Conservation (phyloP, 2,113 vertebrate genomes). For the Orientallactaga bullata region DNA sequence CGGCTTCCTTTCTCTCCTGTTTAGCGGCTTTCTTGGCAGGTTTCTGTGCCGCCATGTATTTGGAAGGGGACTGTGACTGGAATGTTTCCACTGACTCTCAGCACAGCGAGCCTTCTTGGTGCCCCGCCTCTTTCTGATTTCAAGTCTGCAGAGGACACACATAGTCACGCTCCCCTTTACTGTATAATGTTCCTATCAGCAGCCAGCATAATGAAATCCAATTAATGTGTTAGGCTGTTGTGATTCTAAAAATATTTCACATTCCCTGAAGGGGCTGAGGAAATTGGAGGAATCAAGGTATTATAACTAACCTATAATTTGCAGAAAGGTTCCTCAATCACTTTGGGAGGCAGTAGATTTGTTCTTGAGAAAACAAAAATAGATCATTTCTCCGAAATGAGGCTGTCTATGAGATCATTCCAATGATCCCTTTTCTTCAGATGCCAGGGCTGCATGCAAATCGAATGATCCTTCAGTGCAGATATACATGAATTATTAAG, state of each 20-base stretch:
- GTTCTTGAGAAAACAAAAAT: constrained; percentile 76
- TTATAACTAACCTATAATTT: constrained; percentile 59
- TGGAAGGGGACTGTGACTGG: background rate
- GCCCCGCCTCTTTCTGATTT: constrained; percentile 19
- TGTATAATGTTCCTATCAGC: constrained; percentile 75
- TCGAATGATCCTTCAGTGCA: constrained; percentile 43
- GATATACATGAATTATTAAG: constrained; percentile 78
- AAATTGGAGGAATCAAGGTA: constrained; percentile 60
- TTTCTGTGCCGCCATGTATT: background rate
- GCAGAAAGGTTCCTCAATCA: constrained; percentile 73
- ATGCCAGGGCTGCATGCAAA: background rate
- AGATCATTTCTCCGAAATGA: constrained; percentile 65
- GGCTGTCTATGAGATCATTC: constrained; percentile 30
- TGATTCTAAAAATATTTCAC: constrained; percentile 72
- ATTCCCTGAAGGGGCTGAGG: background rate
- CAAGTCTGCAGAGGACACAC: constrained; percentile 62
- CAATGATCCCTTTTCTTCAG: constrained; percentile 18
- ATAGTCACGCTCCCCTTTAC: constrained; percentile 52
- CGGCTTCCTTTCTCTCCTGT: background rate
- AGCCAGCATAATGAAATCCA: constrained; percentile 73
- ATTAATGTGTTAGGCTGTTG: constrained; percentile 27
- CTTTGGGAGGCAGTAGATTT: constrained; percentile 63
- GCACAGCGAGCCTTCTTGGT: background rate
- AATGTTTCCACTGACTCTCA: background rate
- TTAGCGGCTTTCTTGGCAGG: background rate